Evolutionary conservation across 2,888 invertebrate genomes (phyloP), one percentile per base, ranked within the genome.

Genomic region (Halocaridina rubra): DNA sequence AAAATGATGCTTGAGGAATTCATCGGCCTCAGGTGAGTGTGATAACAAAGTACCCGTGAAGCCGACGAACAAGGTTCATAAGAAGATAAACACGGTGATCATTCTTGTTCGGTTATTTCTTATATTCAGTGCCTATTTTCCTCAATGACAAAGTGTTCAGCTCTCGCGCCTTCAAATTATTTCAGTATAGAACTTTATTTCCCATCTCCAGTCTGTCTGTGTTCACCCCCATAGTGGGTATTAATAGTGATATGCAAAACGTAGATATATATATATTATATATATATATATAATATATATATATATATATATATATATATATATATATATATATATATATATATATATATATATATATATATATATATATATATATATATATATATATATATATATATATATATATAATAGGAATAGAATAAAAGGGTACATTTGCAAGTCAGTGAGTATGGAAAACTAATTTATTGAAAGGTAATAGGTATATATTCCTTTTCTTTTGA

Each of bases 261-360:
- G 5, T 13, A 53, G 5, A 13, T 53, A 3, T 53, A 53, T 5
- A 53, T 53, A 53, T 5, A 53, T 53, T 2, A 53, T 53, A 4
- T 53, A 8, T 46, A 1, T n/a, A n/a, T n/a, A n/a, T n/a, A 53
- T 53, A 53, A 82, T 61, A 82, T 32, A 82, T 29, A 81, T 64
- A 82, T 64, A 82, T 79, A 82, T 30, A 79, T 80, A 82, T 64
- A 82, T 82, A 82, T 29, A 82, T 81, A 82, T 80, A 80, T 81
- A 64, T 59, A 81, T 81, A 82, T 64, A 80, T 64, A 82, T 59
- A 82, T 61, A 81, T 64, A 57, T 79, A 80, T 81, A 82, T 80
- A 82, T 81, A 80, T 82, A 57, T 61, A 81, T 79, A 81, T 82
- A 64, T 82, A 80, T 64, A 79, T 79, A 79, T 59, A 81, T 53